Base-by-base conservation (phyloP, 2,888 invertebrate species). In the Thera britannica region DNA sequence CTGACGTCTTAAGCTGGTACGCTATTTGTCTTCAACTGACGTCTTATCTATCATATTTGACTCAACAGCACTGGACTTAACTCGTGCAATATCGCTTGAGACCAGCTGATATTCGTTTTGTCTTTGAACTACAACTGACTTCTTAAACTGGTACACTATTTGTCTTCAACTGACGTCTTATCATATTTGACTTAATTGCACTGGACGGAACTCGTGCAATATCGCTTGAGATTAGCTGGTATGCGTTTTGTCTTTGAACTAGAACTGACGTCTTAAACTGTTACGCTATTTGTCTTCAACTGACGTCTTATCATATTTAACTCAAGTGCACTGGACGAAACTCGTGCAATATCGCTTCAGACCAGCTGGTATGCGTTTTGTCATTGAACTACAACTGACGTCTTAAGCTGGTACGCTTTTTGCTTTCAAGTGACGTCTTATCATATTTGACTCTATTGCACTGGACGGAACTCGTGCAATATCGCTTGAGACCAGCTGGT, bases 241-340 rank as follows among this genome's bases (percentile, higher is more conserved):
- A 51, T 12, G 51, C 23, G 2, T 3, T 51, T 12, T 51, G 23
- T 23, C 7, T 12, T 12, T 3, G 8, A 46, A 9, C 6, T 46
- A 38, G 1, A 6, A 5, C 38, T 23, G 23, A 38, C 38, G 6
- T 38, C 3, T 38, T 38, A 6, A 38, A 6, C 38, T 23, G 38
- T 0, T 38, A 38, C 38, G 6, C 38, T 3, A 38, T 38, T 6
- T 38, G 23, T 23, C 23, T 23, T 23, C 23, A 23, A 23, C 23
- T 23, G 23, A 23, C 23, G 23, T 23, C 23, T 23, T 23, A 23
- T 23, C 90, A 90, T 78, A 70, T 88, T 2, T 75, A 92, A 0
- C 91, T 93, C 79, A 92, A 90, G 81, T 93, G 93, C 79, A 83
- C 89, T 38, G 93, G 93, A 0, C 80, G 93, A 4, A 92, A 92